phyloP scores from a whole-genome alignment of 2,113 vertebrate species.

The Proterorhinus semilunaris region DNA sequence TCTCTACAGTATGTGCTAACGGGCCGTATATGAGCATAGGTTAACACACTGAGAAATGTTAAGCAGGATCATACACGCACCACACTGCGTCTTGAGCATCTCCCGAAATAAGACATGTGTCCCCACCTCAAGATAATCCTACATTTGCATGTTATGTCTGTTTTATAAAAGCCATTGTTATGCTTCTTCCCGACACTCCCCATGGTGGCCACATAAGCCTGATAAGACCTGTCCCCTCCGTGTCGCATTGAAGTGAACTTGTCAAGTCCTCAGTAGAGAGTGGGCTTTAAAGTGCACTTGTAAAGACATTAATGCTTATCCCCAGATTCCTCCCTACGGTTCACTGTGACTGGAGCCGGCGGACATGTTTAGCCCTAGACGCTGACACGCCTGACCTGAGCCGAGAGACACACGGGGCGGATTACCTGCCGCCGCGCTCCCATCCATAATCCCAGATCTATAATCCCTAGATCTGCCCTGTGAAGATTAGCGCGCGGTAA shows the following conservation, averaged over 20 bases:
- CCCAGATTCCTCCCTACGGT: slow-evolving; percentile 22
- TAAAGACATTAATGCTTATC: slow-evolving; percentile 48
- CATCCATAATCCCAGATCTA: slow-evolving; percentile 67
- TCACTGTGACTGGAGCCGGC: slow-evolving; percentile 30
- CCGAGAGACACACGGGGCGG: slow-evolving; percentile 56
- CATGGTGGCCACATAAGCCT: neutral
- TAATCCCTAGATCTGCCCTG: slow-evolving; percentile 49
- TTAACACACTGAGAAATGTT: too few relatives aligned
- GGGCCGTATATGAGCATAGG: too few relatives aligned
- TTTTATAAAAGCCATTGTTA: neutral
- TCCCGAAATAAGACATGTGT: neutral
- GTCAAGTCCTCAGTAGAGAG: neutral
- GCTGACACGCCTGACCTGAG: slow-evolving; percentile 58
- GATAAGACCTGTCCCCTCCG: neutral
- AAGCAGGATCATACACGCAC: too few relatives aligned
- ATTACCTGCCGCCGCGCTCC: slow-evolving; percentile 63
- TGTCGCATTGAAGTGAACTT: neutral
- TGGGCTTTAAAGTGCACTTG: slow-evolving; percentile 16
- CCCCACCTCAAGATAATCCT: neutral
- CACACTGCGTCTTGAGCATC: neutral
- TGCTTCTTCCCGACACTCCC: neutral
- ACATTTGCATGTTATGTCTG: neutral
- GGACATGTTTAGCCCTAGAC: slow-evolving; percentile 59
- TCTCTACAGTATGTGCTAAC: too few relatives aligned
- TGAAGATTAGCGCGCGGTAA: slow-evolving; percentile 58